Evolutionary conservation across 2,797 vertebrate genomes (phyloP), one percentile per base, ranked within the genome.

Genomic region (Peromyscus nudipes): DNA sequence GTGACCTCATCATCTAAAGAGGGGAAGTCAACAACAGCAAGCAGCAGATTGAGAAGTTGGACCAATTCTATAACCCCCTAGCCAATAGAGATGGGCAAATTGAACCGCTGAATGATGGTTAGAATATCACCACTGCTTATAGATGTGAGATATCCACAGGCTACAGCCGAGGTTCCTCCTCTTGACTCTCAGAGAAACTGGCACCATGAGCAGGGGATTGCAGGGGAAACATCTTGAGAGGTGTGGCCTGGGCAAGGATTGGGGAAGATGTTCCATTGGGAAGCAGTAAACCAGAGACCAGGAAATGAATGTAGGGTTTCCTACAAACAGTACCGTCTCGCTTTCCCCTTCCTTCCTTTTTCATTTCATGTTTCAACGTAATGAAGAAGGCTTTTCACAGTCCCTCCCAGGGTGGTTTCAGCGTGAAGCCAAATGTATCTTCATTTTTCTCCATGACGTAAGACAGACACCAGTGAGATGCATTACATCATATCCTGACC

Each of bases 391-490:
- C 4, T 57, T 94, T 96, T 73, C 49, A 34, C 23, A 69, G 37
- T 67, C 27, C 4, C 19, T 86, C 17, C 82, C 34, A 76, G 43
- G n/a, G 17, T 95, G 9, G 14, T 77, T 93, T 67, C 52, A 92
- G 43, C 37, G 29, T 75, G 69, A 64, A 96, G 25, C 27, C 31
- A 85, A 79, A 71, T 21, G 17, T 85, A 92, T 84, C 73, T 82
- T 92, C 84, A 31, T 91, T 91, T 95, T 80, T 81, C 82, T 55
- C 6, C 37, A n/a, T 96, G 67, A 69, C 14, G 13, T 52, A 31
- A 88, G 76, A 34, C 73, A 83, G 92, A 86, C n/a, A 65, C 8
- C 73, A 84, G 60, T 92, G 10, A 91, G 76, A 95, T 77, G 27
- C 52, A 55, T 91, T 80, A 46, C 52, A 37, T 43, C 83, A 52